These are phyloP conservation scores for Drosophila nigricruria DNA, from an alignment of 2,888 invertebrate genomes.

Conservation along the genomic window DNA sequence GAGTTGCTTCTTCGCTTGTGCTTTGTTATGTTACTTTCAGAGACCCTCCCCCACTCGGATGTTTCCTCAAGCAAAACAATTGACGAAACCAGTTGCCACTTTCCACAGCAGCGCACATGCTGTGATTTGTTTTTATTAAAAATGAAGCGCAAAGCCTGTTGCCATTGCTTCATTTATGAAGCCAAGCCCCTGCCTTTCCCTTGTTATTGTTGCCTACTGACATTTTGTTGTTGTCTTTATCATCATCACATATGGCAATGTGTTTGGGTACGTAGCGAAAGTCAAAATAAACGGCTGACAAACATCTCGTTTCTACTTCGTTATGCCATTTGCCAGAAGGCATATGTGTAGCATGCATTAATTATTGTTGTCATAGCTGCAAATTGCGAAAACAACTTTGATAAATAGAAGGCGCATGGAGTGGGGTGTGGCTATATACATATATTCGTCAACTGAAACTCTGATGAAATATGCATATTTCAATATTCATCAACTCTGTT, in stretches of 20 bases:
- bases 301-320: constrained; percentile 18
- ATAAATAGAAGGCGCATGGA: constrained; percentile 8
- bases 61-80: constrained; percentile 24
- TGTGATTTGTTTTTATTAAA: constrained; percentile 65
- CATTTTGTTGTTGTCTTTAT: constrained; percentile 31
- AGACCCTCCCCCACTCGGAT: background rate
- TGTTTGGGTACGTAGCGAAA: constrained; percentile 25
- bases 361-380: constrained; percentile 60
- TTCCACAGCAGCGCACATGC: constrained; percentile 47
- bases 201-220: constrained; percentile 26
- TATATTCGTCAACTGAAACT: background rate
- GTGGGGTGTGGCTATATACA: background rate
- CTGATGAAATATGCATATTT: background rate
- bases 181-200: constrained; percentile 13
- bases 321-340: constrained; percentile 31
- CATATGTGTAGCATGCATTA: constrained; percentile 59
- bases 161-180: constrained; percentile 19
- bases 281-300: constrained; percentile 12
- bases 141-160: constrained; percentile 34
- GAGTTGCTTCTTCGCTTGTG: background rate
- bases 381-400: constrained; percentile 50
- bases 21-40: background rate
- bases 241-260: constrained; percentile 29
- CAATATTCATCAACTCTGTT: background rate
- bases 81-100: constrained; percentile 40